phyloP scores from a whole-genome alignment of 2,113 vertebrate genomes.

The Catharus fuscescens region DNA sequence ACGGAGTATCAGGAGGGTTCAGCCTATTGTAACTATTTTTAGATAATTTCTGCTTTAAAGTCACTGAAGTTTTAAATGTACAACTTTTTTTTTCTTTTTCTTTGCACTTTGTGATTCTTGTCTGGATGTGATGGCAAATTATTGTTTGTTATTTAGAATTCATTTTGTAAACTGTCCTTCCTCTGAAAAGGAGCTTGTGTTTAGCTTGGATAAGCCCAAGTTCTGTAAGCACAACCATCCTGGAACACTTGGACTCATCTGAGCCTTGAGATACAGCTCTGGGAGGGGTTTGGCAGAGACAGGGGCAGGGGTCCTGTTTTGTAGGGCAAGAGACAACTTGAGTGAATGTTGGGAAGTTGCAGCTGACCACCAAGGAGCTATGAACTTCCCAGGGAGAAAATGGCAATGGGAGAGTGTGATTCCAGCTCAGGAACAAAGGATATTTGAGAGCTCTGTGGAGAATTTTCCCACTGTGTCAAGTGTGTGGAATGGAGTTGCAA shows the following conservation, averaged over 20 bases:
- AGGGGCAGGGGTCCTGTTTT: not conserved
- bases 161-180: not conserved
- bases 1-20: not conserved
- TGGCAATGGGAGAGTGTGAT: rapidly evolving
- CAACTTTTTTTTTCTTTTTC: not conserved
- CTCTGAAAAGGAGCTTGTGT: not conserved
- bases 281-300: not conserved
- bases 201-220: not conserved
- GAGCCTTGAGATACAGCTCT: not conserved
- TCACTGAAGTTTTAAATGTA: not conserved
- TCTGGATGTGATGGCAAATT: rapidly evolving
- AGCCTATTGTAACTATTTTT: not conserved
- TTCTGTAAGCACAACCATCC: not conserved
- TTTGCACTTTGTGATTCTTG: not conserved
- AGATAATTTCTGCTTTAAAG: not conserved
- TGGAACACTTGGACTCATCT: not conserved
- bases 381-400: not conserved
- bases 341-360: not conserved
- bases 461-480: not conserved
- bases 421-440: not conserved
- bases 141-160: not conserved
- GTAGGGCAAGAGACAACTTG: no score
- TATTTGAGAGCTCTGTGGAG: rapidly evolving
- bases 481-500: not conserved
- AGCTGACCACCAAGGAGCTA: not conserved